Percentiles rank a stretch among this genome's conserved stretches.
Conservation (phyloP, 2,888 invertebrate genomes). For the Patella caerulea region DNA sequence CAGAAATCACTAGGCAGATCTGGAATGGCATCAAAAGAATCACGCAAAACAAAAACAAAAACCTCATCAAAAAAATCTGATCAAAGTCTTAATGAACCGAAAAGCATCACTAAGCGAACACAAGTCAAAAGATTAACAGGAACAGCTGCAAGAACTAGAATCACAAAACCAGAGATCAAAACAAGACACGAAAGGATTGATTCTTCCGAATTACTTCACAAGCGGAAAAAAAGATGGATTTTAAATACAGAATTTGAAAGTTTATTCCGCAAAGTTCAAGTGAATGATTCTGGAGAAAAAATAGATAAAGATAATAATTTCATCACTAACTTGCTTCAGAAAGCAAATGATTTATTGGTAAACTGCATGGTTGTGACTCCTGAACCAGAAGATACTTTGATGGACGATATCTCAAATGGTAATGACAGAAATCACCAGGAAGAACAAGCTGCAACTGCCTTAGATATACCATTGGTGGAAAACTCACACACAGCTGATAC, state of each 20-base stretch:
- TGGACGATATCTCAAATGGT: not conserved
- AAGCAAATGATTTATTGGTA: not conserved
- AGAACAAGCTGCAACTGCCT: not conserved
- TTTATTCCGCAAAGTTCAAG: not conserved
- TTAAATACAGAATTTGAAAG: conserved; percentile 6
- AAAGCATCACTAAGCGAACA: too few species aligned
- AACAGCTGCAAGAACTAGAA: not conserved
- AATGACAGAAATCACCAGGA: not conserved
- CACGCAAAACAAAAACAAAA: too few species aligned
- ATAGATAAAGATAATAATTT: not conserved
- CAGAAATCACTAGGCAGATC: too few species aligned
- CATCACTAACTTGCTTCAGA: not conserved
- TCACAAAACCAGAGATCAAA: not conserved
- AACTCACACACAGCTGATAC: not conserved
- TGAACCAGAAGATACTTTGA: not conserved
- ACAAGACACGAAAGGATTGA: conserved; percentile 1
- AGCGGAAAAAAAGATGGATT: not conserved
- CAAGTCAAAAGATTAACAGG: not conserved
- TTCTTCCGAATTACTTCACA: not conserved
- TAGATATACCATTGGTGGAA: too few species aligned
- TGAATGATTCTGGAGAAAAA: not conserved
- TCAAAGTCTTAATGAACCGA: too few species aligned
- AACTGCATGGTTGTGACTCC: not conserved
- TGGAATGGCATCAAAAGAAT: too few species aligned
- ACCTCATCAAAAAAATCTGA: too few species aligned